Conservation (phyloP, 2,888 invertebrate species). For the Crepidodera aurea region DNA sequence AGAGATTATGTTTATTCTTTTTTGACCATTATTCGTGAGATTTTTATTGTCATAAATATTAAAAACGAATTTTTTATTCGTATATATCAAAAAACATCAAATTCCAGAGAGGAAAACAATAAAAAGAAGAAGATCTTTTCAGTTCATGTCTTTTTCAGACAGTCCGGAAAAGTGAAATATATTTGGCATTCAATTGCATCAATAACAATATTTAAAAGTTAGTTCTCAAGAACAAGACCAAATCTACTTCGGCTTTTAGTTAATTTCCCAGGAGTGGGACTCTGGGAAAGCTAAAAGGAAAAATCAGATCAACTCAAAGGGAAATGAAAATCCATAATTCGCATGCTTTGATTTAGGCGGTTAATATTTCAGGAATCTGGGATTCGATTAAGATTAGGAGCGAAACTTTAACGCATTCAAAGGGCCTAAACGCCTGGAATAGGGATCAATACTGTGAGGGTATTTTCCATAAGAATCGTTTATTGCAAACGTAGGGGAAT, state of each 20-base stretch:
- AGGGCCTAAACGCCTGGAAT: slow-evolving; percentile 1
- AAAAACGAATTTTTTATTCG: too few species aligned
- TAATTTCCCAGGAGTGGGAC: slow-evolving; percentile 52
- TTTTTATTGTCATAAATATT: too few species aligned
- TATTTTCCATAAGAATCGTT: too few species aligned
- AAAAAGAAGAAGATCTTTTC: too few species aligned
- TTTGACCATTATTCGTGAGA: too few species aligned
- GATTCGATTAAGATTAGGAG: slow-evolving; percentile 8
- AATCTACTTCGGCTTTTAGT: slow-evolving; percentile 17
- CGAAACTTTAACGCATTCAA: neutral
- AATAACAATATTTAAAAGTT: slow-evolving; percentile 4
- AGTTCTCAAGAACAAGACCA: neutral
- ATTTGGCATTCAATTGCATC: neutral
- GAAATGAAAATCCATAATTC: slow-evolving; percentile 58
- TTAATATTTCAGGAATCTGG: slow-evolving; percentile 34
- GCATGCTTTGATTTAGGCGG: slow-evolving; percentile 49
- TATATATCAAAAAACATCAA: too few species aligned
- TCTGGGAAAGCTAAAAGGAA: slow-evolving; percentile 45
- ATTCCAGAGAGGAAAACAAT: too few species aligned
- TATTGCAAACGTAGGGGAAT: too few species aligned
- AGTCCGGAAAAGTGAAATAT: too few species aligned
- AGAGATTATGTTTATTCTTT: too few species aligned
- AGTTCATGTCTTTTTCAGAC: too few species aligned
- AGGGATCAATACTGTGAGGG: neutral
- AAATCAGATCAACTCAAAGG: slow-evolving; percentile 53